These are phyloP conservation scores for Orthonyx spaldingii DNA, from an alignment of 2,113 vertebrate genomes.

Conservation along the genomic window DNA sequence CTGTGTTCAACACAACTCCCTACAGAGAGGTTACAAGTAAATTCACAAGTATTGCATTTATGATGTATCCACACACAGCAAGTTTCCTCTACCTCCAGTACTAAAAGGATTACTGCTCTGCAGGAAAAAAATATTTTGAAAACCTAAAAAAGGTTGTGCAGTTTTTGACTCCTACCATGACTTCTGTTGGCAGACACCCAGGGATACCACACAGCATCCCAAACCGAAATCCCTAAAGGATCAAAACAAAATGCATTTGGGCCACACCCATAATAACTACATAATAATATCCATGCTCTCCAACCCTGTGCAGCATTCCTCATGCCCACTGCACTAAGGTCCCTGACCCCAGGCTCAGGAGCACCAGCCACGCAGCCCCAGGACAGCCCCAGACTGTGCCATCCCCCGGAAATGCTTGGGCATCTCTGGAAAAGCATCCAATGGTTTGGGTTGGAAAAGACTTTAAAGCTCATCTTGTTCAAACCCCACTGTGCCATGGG, in stretches of 20 bases:
- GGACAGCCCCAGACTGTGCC: background rate
- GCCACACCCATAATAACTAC: background rate
- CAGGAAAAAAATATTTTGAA: background rate
- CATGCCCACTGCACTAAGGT: fast-evolving
- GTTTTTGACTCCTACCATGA: background rate
- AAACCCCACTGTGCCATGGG: background rate
- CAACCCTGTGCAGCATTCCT: fast-evolving
- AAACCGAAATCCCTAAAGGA: background rate
- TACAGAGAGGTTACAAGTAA: background rate
- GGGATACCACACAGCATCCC: fast-evolving
- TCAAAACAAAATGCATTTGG: background rate
- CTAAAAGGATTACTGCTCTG: background rate
- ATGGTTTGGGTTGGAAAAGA: background rate
- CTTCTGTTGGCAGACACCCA: background rate
- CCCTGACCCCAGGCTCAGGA: background rate
- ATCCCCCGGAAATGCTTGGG: fast-evolving
- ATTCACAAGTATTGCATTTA: background rate
- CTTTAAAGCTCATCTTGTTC: background rate
- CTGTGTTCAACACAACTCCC: background rate
- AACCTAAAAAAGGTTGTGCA: background rate
- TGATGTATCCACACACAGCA: background rate
- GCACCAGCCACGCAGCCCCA: fast-evolving
- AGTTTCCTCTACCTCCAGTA: background rate
- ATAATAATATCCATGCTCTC: background rate
- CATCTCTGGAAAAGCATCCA: background rate